Conservation (phyloP, 1,140 invertebrate genomes). For the Tetramorium alpestre region DNA sequence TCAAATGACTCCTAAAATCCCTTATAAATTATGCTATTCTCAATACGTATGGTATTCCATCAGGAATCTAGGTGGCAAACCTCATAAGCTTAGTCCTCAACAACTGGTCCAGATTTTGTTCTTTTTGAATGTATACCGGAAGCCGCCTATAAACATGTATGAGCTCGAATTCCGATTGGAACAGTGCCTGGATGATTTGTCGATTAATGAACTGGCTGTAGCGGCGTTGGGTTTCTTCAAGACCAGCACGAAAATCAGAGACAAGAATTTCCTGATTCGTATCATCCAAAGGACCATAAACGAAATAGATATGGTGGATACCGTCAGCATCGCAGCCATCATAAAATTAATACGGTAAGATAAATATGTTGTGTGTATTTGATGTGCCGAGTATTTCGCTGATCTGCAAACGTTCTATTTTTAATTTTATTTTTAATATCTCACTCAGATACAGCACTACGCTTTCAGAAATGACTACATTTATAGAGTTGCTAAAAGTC, state of each 20-base stretch:
- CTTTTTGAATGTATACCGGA: constrained; percentile 84
- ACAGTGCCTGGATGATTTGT: constrained; percentile 83
- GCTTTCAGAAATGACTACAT: neutral
- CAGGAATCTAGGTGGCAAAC: constrained; percentile 83
- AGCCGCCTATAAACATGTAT: constrained; percentile 84
- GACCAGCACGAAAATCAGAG: constrained; percentile 86
- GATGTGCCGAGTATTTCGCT: neutral
- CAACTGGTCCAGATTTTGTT: constrained; percentile 87
- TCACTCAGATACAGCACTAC: constrained; percentile 58
- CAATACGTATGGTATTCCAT: constrained; percentile 84
- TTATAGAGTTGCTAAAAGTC: constrained; percentile 38
- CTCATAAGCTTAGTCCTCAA: constrained; percentile 82
- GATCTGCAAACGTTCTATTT: neutral
- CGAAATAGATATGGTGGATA: constrained; percentile 82
- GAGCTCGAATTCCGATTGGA: constrained; percentile 86
- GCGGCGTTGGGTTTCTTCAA: constrained; percentile 88
- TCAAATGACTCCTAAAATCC: neutral
- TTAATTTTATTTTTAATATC: neutral
- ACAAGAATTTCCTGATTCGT: constrained; percentile 79
- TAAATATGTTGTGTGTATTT: neutral
- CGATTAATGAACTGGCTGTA: constrained; percentile 86
- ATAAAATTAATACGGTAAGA: constrained; percentile 85
- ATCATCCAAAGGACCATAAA: constrained; percentile 82
- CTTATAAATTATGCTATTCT: constrained; percentile 23
- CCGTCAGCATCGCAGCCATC: constrained; percentile 85